Conservation (phyloP, 2,113 vertebrate species). For the Scopus umbretta region DNA sequence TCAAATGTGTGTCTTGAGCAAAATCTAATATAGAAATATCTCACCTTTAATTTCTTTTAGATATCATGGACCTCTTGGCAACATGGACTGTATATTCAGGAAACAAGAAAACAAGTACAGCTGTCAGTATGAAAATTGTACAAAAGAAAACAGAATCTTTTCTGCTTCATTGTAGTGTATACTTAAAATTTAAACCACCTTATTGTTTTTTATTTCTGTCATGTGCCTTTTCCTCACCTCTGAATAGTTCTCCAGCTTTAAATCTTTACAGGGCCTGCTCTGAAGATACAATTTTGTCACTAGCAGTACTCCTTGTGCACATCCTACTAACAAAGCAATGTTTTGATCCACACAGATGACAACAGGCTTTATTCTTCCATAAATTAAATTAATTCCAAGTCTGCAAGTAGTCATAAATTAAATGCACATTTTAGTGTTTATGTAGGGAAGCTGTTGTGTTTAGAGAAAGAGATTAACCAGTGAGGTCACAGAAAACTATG, state of each 20-base stretch:
- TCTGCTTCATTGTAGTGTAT: background rate
- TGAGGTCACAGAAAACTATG: conserved; percentile 11
- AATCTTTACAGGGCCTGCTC: background rate
- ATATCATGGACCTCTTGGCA: background rate
- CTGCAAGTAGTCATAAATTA: conserved; percentile 35
- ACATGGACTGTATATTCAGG: background rate
- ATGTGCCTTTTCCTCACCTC: background rate
- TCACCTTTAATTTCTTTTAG: background rate
- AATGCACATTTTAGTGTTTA: conserved; percentile 23
- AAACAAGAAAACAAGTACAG: background rate
- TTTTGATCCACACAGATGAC: conserved; percentile 25
- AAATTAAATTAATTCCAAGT: conserved; percentile 17
- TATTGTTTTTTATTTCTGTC: background rate
- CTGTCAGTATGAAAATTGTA: background rate
- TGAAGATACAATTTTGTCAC: background rate
- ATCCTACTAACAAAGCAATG: conserved; percentile 6
- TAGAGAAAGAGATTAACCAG: conserved; percentile 41
- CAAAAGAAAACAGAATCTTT: background rate
- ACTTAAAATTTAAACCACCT: background rate
- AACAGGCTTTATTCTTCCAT: background rate
- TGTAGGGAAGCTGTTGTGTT: conserved; percentile 19
- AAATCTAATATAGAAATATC: background rate
- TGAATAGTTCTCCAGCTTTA: background rate
- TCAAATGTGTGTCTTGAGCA: background rate
- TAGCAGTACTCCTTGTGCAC: background rate